A percentile compares a stretch with the other conserved stretches of the same genome.
Evolutionary conservation across 2,113 vertebrate genomes (phyloP).

Genomic region (Dasyurus viverrinus): DNA sequence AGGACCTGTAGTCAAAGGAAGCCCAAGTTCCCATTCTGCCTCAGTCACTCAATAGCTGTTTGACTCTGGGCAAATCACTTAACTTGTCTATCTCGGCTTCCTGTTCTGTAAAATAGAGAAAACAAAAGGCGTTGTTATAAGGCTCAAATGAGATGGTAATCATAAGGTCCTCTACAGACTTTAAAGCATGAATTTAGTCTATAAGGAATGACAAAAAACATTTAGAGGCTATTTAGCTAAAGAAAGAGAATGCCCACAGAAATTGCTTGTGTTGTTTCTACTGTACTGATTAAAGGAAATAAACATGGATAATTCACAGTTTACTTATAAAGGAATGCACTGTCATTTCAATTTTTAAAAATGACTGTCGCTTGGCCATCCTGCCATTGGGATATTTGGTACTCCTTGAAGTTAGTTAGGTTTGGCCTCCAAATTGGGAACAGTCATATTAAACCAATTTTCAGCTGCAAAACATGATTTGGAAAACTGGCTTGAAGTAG

Average conservation of each 20-base stretch:
- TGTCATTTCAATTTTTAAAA: conserved; percentile 73
- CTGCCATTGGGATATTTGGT: conserved; percentile 19
- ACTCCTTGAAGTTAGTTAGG: neutral
- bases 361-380: conserved; percentile 45
- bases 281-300: conserved; percentile 69
- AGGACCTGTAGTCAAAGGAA: neutral
- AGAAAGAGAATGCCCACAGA: conserved; percentile 58
- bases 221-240: conserved; percentile 42
- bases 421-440: conserved; percentile 39
- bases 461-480: conserved; percentile 66
- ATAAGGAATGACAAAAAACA: neutral
- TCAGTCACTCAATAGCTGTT: neutral
- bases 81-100: neutral
- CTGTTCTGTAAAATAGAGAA: neutral
- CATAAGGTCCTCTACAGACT: neutral
- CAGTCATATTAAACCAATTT: conserved; percentile 61
- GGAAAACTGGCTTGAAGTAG: conserved; percentile 69
- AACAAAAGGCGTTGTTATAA: neutral
- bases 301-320: conserved; percentile 71
- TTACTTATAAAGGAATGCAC: conserved; percentile 68
- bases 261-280: conserved; percentile 66
- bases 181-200: conserved; percentile 11
- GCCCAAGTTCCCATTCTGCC: neutral
- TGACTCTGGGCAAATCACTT: neutral
- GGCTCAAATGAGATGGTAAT: neutral